Percentiles rank a stretch among this genome's conserved stretches.
phyloP scores from a whole-genome alignment of 2,888 invertebrate species.

The Frankliniella intonsa region DNA sequence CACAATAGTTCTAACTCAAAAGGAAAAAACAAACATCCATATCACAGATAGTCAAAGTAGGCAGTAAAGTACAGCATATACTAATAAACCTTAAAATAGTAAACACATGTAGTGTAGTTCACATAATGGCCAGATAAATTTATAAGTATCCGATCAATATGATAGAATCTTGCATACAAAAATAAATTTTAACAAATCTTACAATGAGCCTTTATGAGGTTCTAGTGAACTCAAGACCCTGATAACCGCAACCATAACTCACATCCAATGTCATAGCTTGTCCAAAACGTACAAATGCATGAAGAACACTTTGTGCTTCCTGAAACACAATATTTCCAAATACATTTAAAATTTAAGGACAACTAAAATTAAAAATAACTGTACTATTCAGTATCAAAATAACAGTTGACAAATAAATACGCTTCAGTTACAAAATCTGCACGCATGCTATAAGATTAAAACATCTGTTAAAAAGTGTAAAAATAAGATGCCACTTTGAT shows the following conservation, averaged over 20 bases:
- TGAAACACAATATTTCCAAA: too few species aligned
- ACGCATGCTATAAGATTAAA: too few species aligned
- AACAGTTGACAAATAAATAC: too few species aligned
- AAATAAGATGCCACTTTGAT: too few species aligned
- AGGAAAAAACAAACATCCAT: neutral
- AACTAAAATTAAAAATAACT: too few species aligned
- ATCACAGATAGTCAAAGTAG: conserved; percentile 22
- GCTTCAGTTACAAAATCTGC: too few species aligned
- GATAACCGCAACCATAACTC: neutral
- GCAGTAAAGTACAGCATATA: conserved; percentile 22
- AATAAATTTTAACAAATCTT: conserved; percentile 17
- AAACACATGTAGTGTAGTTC: conserved; percentile 1
- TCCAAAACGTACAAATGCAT: neutral
- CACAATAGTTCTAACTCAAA: conserved; percentile 1
- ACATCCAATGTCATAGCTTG: neutral
- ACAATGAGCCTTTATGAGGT: neutral
- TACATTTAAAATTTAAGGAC: too few species aligned
- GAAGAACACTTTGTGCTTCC: too few species aligned
- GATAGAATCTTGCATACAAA: neutral
- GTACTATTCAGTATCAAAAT: too few species aligned
- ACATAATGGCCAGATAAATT: conserved; percentile 2
- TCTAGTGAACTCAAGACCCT: neutral
- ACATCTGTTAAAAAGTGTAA: too few species aligned
- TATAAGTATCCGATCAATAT: neutral
- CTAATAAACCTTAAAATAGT: neutral